Evolutionary conservation across 2,797 vertebrate genomes (phyloP), one percentile per base, ranked within the genome.

Genomic region (Dallia pectoralis): DNA sequence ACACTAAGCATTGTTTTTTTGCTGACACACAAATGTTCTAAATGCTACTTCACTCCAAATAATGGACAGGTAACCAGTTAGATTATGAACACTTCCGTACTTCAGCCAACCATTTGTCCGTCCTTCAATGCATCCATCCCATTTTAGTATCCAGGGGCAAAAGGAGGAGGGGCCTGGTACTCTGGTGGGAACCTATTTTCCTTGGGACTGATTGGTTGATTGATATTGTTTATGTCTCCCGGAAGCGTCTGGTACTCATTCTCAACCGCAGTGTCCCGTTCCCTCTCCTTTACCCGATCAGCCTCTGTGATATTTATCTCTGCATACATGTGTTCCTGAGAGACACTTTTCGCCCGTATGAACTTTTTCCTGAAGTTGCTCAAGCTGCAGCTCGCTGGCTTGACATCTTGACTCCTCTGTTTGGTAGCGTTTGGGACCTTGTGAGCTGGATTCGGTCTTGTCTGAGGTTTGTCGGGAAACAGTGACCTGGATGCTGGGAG

Each of bases 91-190:
- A 30, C 19, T 32, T 36, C 67, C 2, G 40, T 67, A 59, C 4
- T 67, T 16, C 6, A 25, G 19, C 25, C 18, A n/a, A 16, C 66
- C 44, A 4, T 49, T 18, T 29, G 12, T 25, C 22, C 44, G 3
- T 29, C 47, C 67, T 2, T 49, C 22, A 47, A 68, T 30, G 15
- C 44, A 19, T 68, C 44, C 47, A 30, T 51, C 47, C 44, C n/a
- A 27, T 29, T n/a, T 85, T 71, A 82, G 78, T 85, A 91, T 7
- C 92, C 92, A 36, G 93, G 93, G 12, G 93, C 92, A 82, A 93
- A 94, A 2, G 93, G 91, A 44, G 93, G 91, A 30, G 93, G 93
- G n/a, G 70, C 74, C 14, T 51, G 69, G 73, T 93, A 93, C 77
- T 94, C 93, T 0, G 51, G 5, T 14, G 88, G 92, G 70, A 91